phyloP scores from a whole-genome alignment of 2,113 vertebrate genomes.

The Ceratotherium simum region DNA sequence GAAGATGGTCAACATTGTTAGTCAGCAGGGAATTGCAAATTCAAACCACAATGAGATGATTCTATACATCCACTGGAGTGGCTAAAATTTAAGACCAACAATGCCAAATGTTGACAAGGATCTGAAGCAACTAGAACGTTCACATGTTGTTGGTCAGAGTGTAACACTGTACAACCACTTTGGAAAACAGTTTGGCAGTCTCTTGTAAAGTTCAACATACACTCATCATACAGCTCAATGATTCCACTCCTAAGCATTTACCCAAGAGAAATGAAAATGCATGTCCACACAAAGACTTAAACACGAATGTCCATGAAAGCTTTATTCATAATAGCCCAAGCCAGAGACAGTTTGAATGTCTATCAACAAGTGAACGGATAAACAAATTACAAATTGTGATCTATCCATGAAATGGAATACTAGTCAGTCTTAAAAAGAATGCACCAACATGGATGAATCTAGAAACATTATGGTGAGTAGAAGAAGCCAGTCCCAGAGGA shows the following conservation, averaged over 20 bases:
- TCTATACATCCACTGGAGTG: not conserved
- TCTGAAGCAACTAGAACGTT: not conserved
- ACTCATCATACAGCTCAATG: not conserved
- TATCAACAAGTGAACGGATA: not conserved
- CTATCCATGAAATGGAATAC: not conserved
- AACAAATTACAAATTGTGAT: not conserved
- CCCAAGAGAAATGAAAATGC: not conserved
- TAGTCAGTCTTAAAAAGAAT: not conserved
- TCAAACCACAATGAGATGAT: not conserved
- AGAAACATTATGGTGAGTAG: not conserved
- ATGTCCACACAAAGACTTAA: not conserved
- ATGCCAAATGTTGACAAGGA: not conserved
- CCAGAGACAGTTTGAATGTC: not conserved
- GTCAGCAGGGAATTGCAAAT: not conserved
- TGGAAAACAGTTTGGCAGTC: not conserved
- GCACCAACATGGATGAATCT: not conserved
- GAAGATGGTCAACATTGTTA: not conserved
- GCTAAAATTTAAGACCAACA: not conserved
- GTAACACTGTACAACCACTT: not conserved
- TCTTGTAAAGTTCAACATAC: not conserved
- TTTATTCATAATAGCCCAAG: not conserved
- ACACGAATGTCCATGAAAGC: not conserved
- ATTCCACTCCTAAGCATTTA: not conserved
- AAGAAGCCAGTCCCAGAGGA: not conserved
- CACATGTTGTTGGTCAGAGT: rapidly evolving